Evolutionary conservation across 2,797 vertebrate species (phyloP), one percentile per base, ranked within the genome.

Genomic region (Geotrypetes seraphini): DNA sequence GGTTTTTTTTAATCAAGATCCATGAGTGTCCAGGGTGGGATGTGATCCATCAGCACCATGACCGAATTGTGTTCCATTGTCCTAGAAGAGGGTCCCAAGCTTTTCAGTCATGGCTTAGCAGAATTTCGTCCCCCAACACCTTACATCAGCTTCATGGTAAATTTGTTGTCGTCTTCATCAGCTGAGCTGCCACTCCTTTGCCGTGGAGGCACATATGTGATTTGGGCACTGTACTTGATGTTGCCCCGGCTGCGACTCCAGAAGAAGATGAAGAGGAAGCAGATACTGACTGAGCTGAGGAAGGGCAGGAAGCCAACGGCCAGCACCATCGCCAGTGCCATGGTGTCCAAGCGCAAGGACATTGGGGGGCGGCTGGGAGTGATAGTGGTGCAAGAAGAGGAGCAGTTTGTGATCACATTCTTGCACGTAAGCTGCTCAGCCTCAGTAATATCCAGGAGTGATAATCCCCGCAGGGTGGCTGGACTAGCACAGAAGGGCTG

Each of bases 241-340:
- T 84, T 85, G 11, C 91, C 91, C 47, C 85, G 86, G 61, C 88
- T 83, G 45, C 87, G 85, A 54, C 88, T 94, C 91, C 89, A 96
- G 48, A 93, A 81, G 51, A 90, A 88, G 56, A 96, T 91, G 52
- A 93, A 88, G 28, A 88, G 67, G 19, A 96, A 94, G 35, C 91
- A 96, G 24, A 94, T 79, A 22, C 75, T 78, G 20, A 94, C 90
- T 0, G 90, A 91, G 55, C 88, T 88, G 31, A 96, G 78, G 50
- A 96, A 96, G 3, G 90, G 91, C 38, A 91, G 74, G 44, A 90
- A 84, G 13, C 91, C 91, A 43, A 93, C 89, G 2, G 85, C 87
- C 25, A 86, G 83, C 46, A 90, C 88, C 15, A 93, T 86, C 22
- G 82, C 70, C 25, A 94, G 66, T 1, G 88, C 83, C 77, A 24